Evolutionary conservation across 2,888 invertebrate species (phyloP).

Genomic region (Thera britannica): DNA sequence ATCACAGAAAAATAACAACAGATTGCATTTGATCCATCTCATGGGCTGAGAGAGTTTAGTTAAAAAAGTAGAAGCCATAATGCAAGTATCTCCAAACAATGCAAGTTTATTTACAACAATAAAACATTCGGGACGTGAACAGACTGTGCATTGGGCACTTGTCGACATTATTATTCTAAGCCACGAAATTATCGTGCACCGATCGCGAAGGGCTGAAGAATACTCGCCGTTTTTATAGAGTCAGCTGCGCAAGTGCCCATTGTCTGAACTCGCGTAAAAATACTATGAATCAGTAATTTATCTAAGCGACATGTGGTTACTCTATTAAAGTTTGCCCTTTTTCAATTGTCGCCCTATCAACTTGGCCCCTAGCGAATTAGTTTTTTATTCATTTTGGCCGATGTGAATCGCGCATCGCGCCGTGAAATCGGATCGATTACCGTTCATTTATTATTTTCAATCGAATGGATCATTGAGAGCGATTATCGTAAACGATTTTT

Average conservation of each 20-base stretch:
- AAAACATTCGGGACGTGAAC: constrained; percentile 38
- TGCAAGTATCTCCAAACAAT: constrained; percentile 5
- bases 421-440: constrained; percentile 77
- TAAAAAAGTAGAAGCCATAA: background rate
- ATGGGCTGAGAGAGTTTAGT: background rate
- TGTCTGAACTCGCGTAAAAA: constrained; percentile 61
- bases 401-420: constrained; percentile 64
- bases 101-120: constrained; percentile 36
- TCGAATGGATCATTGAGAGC: constrained; percentile 61
- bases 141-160: constrained; percentile 43
- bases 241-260: constrained; percentile 79
- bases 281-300: constrained; percentile 63
- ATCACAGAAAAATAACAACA: background rate
- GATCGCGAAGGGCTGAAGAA: constrained; percentile 27
- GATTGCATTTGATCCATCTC: background rate
- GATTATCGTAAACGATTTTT: constrained; percentile 59
- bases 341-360: constrained; percentile 51
- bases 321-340: constrained; percentile 41
- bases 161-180: constrained; percentile 36
- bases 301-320: constrained; percentile 44
- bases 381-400: constrained; percentile 69
- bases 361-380: constrained; percentile 57
- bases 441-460: constrained; percentile 54
- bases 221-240: constrained; percentile 64
- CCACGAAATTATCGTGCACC: constrained; percentile 27